phyloP scores from a whole-genome alignment of 2,888 invertebrate species.

The Drosophila birchii region DNA sequence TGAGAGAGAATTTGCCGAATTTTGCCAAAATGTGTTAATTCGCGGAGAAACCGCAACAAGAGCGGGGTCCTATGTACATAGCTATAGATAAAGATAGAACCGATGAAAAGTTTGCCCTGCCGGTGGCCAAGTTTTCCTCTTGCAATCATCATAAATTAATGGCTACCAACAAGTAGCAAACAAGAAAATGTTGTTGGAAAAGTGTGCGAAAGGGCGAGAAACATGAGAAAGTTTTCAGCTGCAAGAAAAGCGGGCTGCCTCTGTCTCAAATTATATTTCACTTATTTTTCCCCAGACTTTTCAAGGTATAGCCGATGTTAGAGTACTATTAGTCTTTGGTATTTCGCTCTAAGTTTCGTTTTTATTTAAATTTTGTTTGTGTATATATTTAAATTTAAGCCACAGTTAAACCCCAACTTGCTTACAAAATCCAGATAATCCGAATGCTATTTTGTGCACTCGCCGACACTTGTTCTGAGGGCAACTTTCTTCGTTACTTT shows the following conservation, averaged over 20 bases:
- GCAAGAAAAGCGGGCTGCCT: background rate
- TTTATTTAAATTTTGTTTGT: background rate
- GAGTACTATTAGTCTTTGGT: no score
- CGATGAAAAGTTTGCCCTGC: slow-evolving; percentile 27
- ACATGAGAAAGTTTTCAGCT: slow-evolving; percentile 24
- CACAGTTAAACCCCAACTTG: background rate
- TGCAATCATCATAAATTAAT: slow-evolving; percentile 61
- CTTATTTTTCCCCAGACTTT: background rate
- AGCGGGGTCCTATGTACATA: slow-evolving; percentile 11
- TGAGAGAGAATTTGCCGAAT: slow-evolving; percentile 11
- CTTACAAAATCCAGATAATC: slow-evolving; percentile 3
- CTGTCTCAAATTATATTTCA: background rate
- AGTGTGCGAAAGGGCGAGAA: slow-evolving; percentile 1
- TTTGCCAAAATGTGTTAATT: slow-evolving; percentile 20
- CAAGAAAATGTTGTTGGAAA: slow-evolving; percentile 19
- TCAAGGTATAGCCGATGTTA: background rate
- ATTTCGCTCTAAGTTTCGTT: no score
- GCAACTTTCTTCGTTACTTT: background rate
- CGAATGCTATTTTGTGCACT: slow-evolving; percentile 11
- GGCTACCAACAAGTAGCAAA: slow-evolving; percentile 58
- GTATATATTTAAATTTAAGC: background rate
- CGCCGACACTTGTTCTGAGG: background rate
- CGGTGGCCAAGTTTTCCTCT: slow-evolving; percentile 25
- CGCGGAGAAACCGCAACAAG: slow-evolving; percentile 3
- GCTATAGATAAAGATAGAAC: slow-evolving; percentile 7